Evolutionary conservation across 2,797 vertebrate species (phyloP).

Genomic region (Fistularia commersonii): DNA sequence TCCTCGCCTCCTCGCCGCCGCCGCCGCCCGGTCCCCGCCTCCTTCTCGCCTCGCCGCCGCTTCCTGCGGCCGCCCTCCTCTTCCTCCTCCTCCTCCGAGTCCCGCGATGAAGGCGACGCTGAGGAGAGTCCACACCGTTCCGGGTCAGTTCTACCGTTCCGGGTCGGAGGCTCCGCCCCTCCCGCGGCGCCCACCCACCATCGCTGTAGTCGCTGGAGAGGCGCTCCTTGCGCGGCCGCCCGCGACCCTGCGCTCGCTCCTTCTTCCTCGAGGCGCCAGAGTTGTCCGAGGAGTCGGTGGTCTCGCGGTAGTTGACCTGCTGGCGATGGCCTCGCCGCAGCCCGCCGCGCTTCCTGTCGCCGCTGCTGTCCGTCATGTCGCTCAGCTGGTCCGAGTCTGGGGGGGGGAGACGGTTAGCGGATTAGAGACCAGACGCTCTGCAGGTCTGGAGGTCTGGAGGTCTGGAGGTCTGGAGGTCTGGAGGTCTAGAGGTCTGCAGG

Average conservation of each 20-base stretch:
- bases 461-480: too few species aligned
- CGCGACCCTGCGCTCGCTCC: slow-evolving; percentile 70
- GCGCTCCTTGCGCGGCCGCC: slow-evolving; percentile 74
- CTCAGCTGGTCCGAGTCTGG: slow-evolving; percentile 88
- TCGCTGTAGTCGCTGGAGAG: slow-evolving; percentile 93
- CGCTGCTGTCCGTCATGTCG: slow-evolving; percentile 84
- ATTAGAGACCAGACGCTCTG: too few species aligned
- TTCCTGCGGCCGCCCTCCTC: slow-evolving; percentile 28
- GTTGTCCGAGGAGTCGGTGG: slow-evolving; percentile 88
- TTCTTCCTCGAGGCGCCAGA: slow-evolving; percentile 74
- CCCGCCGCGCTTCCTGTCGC: slow-evolving; percentile 85
- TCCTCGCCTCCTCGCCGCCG: slow-evolving; percentile 14
- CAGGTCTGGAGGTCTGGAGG: too few species aligned
- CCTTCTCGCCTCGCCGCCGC: slow-evolving; percentile 14
- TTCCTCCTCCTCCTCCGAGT: slow-evolving; percentile 67
- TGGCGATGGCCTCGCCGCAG: slow-evolving; percentile 88
- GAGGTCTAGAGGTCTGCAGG: too few species aligned
- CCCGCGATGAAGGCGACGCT: slow-evolving; percentile 63
- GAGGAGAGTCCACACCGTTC: neutral
- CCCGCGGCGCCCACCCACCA: slow-evolving; percentile 80
- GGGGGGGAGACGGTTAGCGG: neutral
- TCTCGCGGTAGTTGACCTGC: slow-evolving; percentile 95
- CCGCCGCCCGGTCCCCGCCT: slow-evolving; percentile 20
- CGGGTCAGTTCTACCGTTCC: too few species aligned
- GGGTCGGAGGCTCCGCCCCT: too few species aligned